phyloP scores from a whole-genome alignment of 2,888 invertebrate species.

The Malacosoma neustria region DNA sequence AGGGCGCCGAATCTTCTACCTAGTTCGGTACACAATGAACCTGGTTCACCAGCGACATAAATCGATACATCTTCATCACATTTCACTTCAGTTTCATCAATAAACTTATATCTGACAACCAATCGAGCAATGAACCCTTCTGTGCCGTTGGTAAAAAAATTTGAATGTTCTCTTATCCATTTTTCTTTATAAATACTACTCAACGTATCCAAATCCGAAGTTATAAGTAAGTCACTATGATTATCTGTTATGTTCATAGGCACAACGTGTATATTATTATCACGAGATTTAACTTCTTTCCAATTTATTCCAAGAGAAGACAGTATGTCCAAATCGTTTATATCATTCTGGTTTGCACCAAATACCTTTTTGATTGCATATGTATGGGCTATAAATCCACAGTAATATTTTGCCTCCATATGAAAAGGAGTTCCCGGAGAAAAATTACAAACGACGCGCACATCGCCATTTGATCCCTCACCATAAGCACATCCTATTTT shows the following conservation, averaged over 20 bases:
- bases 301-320: constrained; percentile 26
- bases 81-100: constrained; percentile 30
- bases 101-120: constrained; percentile 45
- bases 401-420: constrained; percentile 38
- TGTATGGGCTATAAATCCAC: constrained; percentile 41
- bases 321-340: constrained; percentile 23
- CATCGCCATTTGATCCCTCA: constrained; percentile 30
- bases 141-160: constrained; percentile 33
- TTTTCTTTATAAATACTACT: constrained; percentile 30
- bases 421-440: constrained; percentile 53
- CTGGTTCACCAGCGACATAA: constrained; percentile 40
- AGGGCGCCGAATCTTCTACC: constrained; percentile 39
- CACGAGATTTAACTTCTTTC: constrained; percentile 6
- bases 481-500: constrained; percentile 61
- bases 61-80: constrained; percentile 46
- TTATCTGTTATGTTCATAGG: constrained; percentile 4
- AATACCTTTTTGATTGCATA: constrained; percentile 16
- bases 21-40: constrained; percentile 39
- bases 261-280: constrained; percentile 1
- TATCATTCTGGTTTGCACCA: constrained; percentile 10
- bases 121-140: constrained; percentile 36
- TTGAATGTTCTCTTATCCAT: constrained; percentile 25
- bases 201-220: constrained; percentile 35
- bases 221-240: constrained; percentile 9
- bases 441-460: constrained; percentile 55